phyloP scores from a whole-genome alignment of 2,113 vertebrate species.

The Sialia sialis region DNA sequence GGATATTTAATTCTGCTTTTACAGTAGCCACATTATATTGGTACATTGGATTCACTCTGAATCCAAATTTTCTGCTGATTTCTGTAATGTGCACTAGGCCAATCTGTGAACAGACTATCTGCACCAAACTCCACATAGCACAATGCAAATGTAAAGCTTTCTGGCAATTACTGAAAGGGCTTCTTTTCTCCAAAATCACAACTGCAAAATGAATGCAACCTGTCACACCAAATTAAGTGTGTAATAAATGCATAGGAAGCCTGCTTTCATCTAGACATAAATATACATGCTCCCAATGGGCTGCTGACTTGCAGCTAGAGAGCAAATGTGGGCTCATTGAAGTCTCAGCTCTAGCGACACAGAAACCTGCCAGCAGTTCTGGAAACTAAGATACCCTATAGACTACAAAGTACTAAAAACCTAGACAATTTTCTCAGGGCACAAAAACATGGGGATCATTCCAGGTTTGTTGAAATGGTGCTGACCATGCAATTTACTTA shows the following conservation, averaged over 20 bases:
- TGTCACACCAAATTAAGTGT: not conserved
- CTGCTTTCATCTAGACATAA: not conserved
- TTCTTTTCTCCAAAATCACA: not conserved
- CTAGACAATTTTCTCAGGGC: not conserved
- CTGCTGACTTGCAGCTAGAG: not conserved
- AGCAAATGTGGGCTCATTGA: not conserved
- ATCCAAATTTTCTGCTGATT: not conserved
- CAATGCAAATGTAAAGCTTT: not conserved
- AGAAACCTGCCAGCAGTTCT: not conserved
- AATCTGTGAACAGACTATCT: not conserved
- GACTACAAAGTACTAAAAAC: not conserved
- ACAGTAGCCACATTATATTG: not conserved
- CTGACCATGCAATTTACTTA: not conserved
- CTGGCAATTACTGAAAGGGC: not conserved
- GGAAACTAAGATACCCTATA: not conserved
- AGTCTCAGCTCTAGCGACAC: rapidly evolving
- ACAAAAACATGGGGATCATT: not conserved
- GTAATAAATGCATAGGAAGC: not conserved
- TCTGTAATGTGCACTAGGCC: not conserved
- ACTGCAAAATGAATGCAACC: not conserved
- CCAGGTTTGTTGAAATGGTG: not conserved
- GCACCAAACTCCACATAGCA: not conserved
- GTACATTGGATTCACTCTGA: not conserved
- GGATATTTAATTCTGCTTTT: not conserved
- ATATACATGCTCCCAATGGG: not conserved